A percentile compares a stretch with the other conserved stretches of the same genome.
phyloP scores from a whole-genome alignment of 2,888 invertebrate species.

The Sylvicola cinctus region DNA sequence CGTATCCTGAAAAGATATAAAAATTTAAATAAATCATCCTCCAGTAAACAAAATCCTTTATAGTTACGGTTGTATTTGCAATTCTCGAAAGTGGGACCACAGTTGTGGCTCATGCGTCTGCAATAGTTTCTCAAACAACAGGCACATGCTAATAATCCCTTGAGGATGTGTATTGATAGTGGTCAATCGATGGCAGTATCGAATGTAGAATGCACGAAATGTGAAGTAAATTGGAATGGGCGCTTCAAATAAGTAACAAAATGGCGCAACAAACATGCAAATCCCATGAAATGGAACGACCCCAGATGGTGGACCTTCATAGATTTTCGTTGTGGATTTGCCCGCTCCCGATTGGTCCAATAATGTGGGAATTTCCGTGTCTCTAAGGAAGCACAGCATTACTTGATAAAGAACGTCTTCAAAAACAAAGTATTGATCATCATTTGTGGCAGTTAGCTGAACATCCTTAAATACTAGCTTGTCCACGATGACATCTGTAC shows the following conservation, averaged over 20 bases:
- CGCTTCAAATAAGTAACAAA: slow-evolving; percentile 83
- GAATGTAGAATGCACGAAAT: slow-evolving; percentile 74
- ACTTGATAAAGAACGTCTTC: slow-evolving; percentile 90
- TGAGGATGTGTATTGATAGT: slow-evolving; percentile 79
- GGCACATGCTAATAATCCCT: slow-evolving; percentile 76
- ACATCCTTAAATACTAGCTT: slow-evolving; percentile 91
- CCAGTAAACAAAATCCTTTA: slow-evolving; percentile 2
- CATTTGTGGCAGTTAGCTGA: slow-evolving; percentile 87
- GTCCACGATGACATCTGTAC: slow-evolving; percentile 82
- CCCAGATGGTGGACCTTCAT: slow-evolving; percentile 62
- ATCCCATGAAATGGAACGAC: slow-evolving; percentile 94
- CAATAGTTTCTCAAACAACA: slow-evolving; percentile 72
- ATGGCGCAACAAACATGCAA: slow-evolving; percentile 91
- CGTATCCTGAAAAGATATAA: slow-evolving; percentile 38
- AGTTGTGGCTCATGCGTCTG: slow-evolving; percentile 79
- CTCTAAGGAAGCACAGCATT: slow-evolving; percentile 80
- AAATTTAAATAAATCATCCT: slow-evolving; percentile 1
- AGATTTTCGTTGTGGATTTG: slow-evolving; percentile 20
- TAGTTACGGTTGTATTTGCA: slow-evolving; percentile 80
- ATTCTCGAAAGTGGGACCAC: slow-evolving; percentile 77
- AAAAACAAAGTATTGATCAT: slow-evolving; percentile 95
- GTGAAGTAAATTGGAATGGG: slow-evolving; percentile 72
- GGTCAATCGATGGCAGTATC: slow-evolving; percentile 83
- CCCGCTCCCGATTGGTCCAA: slow-evolving; percentile 31
- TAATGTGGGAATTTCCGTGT: slow-evolving; percentile 54